Conservation (phyloP, 2,113 vertebrate genomes). For the Rana temporaria region DNA sequence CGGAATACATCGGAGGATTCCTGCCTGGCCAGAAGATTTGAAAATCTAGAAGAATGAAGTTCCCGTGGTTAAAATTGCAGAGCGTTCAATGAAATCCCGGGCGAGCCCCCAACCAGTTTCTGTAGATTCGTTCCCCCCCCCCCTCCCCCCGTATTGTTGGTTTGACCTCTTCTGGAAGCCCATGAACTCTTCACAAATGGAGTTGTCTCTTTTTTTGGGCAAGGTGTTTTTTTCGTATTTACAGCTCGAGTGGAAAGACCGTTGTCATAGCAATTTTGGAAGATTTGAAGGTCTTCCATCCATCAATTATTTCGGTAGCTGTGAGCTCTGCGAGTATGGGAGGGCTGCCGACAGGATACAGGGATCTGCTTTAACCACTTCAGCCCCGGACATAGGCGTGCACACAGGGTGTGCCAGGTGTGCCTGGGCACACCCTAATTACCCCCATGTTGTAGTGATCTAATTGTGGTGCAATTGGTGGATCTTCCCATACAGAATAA, state of each 20-base stretch:
- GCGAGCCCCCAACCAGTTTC: constrained; percentile 15
- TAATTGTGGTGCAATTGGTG: too few relatives aligned
- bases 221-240: not conserved
- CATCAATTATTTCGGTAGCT: too few relatives aligned
- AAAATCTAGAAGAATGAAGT: constrained; percentile 19
- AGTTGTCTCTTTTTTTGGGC: not conserved
- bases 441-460: too few relatives aligned
- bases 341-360: too few relatives aligned
- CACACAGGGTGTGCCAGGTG: too few relatives aligned
- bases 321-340: too few relatives aligned
- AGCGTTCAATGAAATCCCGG: not conserved
- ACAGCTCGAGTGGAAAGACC: not conserved
- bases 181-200: not conserved
- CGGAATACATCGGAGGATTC: not conserved
- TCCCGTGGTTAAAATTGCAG: constrained; percentile 46
- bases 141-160: not conserved
- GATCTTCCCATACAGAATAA: too few relatives aligned
- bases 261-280: constrained; percentile 15
- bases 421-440: too few relatives aligned
- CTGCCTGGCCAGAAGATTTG: constrained; percentile 19
- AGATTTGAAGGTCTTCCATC: not conserved
- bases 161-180: constrained; percentile 13
- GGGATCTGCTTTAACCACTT: too few relatives aligned
- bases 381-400: too few relatives aligned
- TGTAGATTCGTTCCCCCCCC: constrained; percentile 19